These are phyloP conservation scores for Listrodromus nycthemerus DNA, from an alignment of 2,888 invertebrate species.

Conservation along the genomic window DNA sequence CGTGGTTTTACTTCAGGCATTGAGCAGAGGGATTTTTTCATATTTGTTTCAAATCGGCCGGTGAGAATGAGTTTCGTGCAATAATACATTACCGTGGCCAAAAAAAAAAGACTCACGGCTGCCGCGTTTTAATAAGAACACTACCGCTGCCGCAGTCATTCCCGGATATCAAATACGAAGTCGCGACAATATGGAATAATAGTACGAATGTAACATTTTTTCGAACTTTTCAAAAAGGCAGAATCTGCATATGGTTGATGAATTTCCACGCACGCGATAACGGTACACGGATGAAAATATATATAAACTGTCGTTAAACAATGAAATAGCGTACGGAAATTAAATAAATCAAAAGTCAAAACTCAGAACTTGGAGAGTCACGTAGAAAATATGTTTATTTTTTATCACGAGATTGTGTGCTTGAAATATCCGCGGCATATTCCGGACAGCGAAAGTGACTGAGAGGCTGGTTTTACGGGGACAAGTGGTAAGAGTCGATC, in stretches of 20 bases:
- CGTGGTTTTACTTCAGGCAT: too few relatives aligned
- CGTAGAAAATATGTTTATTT: not conserved
- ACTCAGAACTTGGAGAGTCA: too few relatives aligned
- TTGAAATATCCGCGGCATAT: not conserved
- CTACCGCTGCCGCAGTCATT: not conserved
- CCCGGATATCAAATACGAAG: not conserved
- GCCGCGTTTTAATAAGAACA: not conserved
- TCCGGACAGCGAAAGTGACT: conserved; percentile 9
- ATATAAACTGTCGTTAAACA: too few relatives aligned
- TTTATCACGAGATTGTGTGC: not conserved
- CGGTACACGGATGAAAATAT: not conserved
- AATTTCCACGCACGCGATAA: not conserved
- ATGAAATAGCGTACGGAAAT: too few relatives aligned
- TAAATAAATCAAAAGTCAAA: too few relatives aligned
- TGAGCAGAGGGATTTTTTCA: not conserved
- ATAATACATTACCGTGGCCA: not conserved
- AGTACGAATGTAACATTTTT: not conserved
- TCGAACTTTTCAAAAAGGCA: not conserved
- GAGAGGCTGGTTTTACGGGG: conserved; percentile 24
- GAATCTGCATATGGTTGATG: too few relatives aligned
- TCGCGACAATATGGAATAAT: not conserved
- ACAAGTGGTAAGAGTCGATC: conserved; percentile 57
- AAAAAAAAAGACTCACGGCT: not conserved
- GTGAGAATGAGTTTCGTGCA: not conserved
- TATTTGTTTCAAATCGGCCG: not conserved